Base-by-base conservation (phyloP, 2,113 vertebrate genomes). In the Tapirus terrestris region DNA sequence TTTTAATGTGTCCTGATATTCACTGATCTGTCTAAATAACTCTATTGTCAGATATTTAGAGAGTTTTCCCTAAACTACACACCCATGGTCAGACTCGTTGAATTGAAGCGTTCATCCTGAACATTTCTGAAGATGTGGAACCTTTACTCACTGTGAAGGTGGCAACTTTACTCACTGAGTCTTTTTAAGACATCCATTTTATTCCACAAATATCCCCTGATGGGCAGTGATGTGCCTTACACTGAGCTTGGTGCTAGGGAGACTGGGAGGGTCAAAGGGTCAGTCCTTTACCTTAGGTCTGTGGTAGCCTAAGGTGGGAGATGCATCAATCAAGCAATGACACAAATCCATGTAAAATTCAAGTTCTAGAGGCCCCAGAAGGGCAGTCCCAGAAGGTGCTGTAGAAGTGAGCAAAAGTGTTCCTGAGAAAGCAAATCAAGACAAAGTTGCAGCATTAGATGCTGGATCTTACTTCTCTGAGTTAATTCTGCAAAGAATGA, bases 221-320 rank as follows among this genome's bases (percentile, higher is more conserved):
- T 31, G 8, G 16, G 8, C 25, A 36, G 45, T 0, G 0, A 17
- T 4, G 6, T 25, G 53, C 56, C 25, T 65, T 2, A 2, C 0
- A 4, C 36, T 9, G 7, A 5, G 61, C 56, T 53, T 14, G 9
- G 3, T 18, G 23, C 12, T 21, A 29, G 36, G 31, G 2, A 17
- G 51, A 5, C 0, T 2, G 10, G 56, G 17, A 39, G 23, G 7
- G 11, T 2, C 7, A 9, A 6, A 3, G 1, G 1, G 23, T n/a
- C 23, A n/a, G 14, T 2, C 4, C 11, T 10, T 48, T 70, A 77
- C 31, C 43, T 75, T 7, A 58, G 29, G 11, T 56, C 25, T 5
- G 20, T 4, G 1, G 4, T 9, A 25, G 18, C 39, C 53, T 25
- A 29, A 70, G 67, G 16, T 12, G 10, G 23, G 20, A 31, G 29